These are phyloP conservation scores for Perca fluviatilis DNA, from an alignment of 2,113 vertebrate species.

Conservation along the genomic window DNA sequence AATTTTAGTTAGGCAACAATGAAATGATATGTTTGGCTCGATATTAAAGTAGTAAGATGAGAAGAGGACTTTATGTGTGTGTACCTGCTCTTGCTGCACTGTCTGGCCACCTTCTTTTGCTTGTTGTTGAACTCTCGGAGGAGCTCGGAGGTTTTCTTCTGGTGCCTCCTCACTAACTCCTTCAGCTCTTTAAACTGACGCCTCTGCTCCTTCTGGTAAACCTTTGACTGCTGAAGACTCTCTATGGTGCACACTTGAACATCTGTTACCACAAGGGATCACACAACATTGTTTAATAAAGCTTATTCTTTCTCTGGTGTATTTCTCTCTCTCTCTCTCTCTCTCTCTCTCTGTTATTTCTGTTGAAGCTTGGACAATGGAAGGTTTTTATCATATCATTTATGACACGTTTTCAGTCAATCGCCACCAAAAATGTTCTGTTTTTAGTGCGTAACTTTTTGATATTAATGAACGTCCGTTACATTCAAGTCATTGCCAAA, in stretches of 20 bases:
- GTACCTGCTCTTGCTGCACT: constrained; percentile 94
- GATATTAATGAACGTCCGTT: too few species aligned
- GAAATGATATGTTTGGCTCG: too few species aligned
- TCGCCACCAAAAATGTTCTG: background rate
- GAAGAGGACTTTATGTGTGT: constrained; percentile 31
- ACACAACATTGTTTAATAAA: background rate
- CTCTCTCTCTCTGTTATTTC: background rate
- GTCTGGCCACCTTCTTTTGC: constrained; percentile 88
- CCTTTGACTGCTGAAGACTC: constrained; percentile 93
- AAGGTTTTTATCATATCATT: background rate
- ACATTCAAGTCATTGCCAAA: too few species aligned
- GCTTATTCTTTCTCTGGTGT: too few species aligned
- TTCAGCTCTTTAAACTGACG: constrained; percentile 99
- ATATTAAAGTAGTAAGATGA: background rate
- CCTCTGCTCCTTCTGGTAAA: constrained; percentile 94
- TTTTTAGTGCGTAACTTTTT: background rate
- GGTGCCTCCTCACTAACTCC: constrained; percentile 94
- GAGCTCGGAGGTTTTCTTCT: constrained; percentile 93
- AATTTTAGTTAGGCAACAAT: too few species aligned
- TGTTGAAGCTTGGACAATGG: background rate
- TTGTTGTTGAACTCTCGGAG: constrained; percentile 76
- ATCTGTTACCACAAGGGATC: constrained; percentile 79
- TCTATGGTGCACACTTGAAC: constrained; percentile 91
- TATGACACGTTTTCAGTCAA: background rate
- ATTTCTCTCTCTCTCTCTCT: too few species aligned